Evolutionary conservation across 2,797 vertebrate genomes (phyloP).

Genomic region (Buceros bicornis): DNA sequence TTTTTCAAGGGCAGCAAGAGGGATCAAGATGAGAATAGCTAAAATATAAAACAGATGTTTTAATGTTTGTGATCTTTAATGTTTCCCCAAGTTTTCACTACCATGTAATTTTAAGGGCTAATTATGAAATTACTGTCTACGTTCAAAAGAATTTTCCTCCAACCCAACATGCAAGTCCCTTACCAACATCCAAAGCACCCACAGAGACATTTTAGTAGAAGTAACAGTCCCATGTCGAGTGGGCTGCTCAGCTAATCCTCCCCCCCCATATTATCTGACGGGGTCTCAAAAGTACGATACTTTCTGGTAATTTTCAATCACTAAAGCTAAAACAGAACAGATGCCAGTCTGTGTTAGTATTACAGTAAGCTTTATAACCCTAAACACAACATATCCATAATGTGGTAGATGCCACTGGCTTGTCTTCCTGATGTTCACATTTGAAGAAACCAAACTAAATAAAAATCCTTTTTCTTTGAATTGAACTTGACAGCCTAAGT

Average conservation of each 20-base stretch:
- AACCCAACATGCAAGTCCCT: conserved; percentile 52
- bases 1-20: neutral
- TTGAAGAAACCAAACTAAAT: conserved; percentile 50
- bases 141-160: conserved; percentile 37
- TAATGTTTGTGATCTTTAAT: conserved; percentile 36
- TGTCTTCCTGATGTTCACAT: neutral
- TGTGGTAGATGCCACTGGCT: neutral
- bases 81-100: conserved; percentile 46
- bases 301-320: conserved; percentile 32
- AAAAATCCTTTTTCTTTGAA: conserved; percentile 42
- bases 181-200: conserved; percentile 38
- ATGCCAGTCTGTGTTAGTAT: conserved; percentile 23
- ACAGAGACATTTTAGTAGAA: neutral
- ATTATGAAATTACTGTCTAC: conserved; percentile 72
- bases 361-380: conserved; percentile 40
- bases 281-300: neutral
- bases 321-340: conserved; percentile 52
- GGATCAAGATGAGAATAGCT: neutral
- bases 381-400: conserved; percentile 41
- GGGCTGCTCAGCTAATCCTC: neutral
- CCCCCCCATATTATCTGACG: neutral
- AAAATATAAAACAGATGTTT: conserved; percentile 65
- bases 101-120: conserved; percentile 74
- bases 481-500: conserved; percentile 31
- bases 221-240: neutral